Conservation (phyloP, 2,888 invertebrate genomes). For the Labia minor region DNA sequence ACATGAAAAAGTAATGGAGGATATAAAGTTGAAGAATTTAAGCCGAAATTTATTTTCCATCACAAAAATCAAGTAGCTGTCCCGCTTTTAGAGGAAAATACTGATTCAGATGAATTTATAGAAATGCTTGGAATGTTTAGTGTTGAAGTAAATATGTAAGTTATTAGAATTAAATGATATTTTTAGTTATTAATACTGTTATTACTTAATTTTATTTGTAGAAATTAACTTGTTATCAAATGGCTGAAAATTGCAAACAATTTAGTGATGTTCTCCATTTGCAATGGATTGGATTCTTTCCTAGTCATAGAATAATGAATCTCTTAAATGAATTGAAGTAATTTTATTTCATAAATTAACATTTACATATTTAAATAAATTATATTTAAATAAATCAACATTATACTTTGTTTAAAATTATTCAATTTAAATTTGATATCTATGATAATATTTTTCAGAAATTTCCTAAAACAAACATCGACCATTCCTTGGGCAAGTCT, state of each 20-base stretch:
- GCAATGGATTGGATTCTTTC: constrained; percentile 43
- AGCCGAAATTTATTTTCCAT: constrained; percentile 34
- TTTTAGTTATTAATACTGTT: background rate
- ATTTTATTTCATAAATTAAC: constrained; percentile 22
- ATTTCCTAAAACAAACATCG: constrained; percentile 29
- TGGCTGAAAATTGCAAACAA: constrained; percentile 33
- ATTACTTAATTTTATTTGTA: constrained; percentile 31
- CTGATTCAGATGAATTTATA: constrained; percentile 34
- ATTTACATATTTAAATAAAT: no score
- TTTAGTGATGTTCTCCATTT: constrained; percentile 36
- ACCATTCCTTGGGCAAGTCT: constrained; percentile 40
- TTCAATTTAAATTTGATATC: no score
- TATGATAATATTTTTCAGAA: no score
- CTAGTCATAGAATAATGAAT: constrained; percentile 34
- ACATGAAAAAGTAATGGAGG: no score
- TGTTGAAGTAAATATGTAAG: constrained; percentile 36
- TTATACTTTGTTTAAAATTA: no score
- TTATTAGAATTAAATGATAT: no score
- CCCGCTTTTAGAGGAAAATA: constrained; percentile 33
- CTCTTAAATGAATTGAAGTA: constrained; percentile 36
- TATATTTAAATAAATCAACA: no score
- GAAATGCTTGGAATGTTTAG: constrained; percentile 48
- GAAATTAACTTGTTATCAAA: constrained; percentile 37
- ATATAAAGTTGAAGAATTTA: constrained; percentile 38
- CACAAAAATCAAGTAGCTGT: constrained; percentile 36